phyloP scores from a whole-genome alignment of 2,797 vertebrate species.

The Sebastes diploproa region DNA sequence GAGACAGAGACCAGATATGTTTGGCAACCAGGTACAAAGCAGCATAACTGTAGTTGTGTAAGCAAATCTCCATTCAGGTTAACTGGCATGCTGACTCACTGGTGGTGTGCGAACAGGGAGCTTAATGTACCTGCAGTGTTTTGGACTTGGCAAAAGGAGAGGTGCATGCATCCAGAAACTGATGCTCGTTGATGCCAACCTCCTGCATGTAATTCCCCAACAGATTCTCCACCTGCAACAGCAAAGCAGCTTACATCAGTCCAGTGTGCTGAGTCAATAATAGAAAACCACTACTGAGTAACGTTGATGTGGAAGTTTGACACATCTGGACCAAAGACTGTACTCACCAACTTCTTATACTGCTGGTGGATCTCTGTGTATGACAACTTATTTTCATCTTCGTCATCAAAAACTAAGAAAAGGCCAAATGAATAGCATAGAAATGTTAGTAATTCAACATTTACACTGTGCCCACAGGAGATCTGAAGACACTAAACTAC shows the following conservation, averaged over 20 bases:
- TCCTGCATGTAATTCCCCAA: conserved; percentile 94
- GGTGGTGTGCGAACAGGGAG: conserved; percentile 6
- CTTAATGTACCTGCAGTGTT: conserved; percentile 87
- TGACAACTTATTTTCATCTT: conserved; percentile 97
- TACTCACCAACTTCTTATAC: conserved; percentile 95
- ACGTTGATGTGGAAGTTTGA: background rate
- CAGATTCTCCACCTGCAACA: conserved; percentile 91
- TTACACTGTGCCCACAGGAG: background rate
- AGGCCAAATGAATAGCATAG: background rate
- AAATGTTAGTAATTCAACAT: background rate
- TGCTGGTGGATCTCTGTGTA: conserved; percentile 98
- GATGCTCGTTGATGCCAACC: conserved; percentile 96
- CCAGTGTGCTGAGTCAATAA: conserved; percentile 35
- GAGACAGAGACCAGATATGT: background rate
- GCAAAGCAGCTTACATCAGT: conserved; percentile 48
- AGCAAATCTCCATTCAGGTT: conserved; percentile 37
- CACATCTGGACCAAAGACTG: background rate
- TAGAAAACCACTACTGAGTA: background rate
- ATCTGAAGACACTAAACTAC: background rate
- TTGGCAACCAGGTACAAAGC: background rate
- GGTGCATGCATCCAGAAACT: conserved; percentile 92
- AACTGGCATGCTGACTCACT: conserved; percentile 25
- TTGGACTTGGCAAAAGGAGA: conserved; percentile 92
- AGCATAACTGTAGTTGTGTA: conserved; percentile 21
- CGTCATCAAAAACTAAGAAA: conserved; percentile 94